Percentiles rank a stretch among this genome's conserved stretches.
Evolutionary conservation across 2,888 invertebrate genomes (phyloP).

Genomic region (Spisula solida): DNA sequence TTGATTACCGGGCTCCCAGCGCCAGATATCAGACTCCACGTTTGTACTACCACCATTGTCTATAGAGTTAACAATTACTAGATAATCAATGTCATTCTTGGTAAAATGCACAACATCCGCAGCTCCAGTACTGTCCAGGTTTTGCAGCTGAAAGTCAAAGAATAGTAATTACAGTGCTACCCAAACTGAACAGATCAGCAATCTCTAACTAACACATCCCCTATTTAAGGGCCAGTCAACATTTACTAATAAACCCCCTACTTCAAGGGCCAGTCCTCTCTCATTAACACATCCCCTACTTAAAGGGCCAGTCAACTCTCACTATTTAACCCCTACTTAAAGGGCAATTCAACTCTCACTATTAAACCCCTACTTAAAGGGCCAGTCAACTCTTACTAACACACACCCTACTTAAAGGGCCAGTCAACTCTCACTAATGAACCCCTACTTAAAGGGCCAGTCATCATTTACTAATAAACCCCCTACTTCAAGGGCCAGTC

Average conservation of each 20-base stretch:
- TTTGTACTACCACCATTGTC: slow-evolving; percentile 80
- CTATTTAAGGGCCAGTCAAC: too few relatives aligned
- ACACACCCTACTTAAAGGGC: too few relatives aligned
- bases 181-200: too few relatives aligned
- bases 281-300: too few relatives aligned
- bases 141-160: slow-evolving; percentile 79
- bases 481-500: too few relatives aligned
- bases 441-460: too few relatives aligned
- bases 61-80: slow-evolving; percentile 81
- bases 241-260: neutral
- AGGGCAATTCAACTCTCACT: too few relatives aligned
- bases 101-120: slow-evolving; percentile 80
- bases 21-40: slow-evolving; percentile 79
- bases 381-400: too few relatives aligned
- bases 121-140: slow-evolving; percentile 81
- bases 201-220: too few relatives aligned
- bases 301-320: neutral
- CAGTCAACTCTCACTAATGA: too few relatives aligned
- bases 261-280: neutral
- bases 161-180: neutral
- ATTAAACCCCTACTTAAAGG: too few relatives aligned
- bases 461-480: neutral
- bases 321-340: too few relatives aligned
- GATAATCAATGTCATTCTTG: slow-evolving; percentile 73
- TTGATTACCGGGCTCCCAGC: slow-evolving; percentile 79